Conservation (phyloP, 2,113 vertebrate species). For the Gyps fulvus region DNA sequence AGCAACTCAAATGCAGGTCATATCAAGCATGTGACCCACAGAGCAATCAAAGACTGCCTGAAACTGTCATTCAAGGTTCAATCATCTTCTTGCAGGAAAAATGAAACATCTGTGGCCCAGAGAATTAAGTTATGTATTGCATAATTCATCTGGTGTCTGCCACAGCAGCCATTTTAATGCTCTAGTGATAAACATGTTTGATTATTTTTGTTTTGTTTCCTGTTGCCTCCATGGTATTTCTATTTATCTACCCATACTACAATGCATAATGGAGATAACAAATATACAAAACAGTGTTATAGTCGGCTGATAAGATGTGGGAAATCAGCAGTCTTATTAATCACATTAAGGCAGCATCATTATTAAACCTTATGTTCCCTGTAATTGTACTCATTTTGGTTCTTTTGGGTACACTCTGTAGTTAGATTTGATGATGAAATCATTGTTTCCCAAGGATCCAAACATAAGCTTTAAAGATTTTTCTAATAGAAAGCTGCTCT, state of each 20-base stretch:
- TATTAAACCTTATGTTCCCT: not conserved
- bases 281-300: not conserved
- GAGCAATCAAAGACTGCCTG: constrained; percentile 66
- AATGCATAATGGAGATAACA: constrained; percentile 18
- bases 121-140: constrained; percentile 62
- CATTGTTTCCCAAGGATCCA: not conserved
- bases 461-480: not conserved
- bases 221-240: constrained; percentile 51
- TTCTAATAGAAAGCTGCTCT: not conserved
- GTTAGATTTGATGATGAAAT: not conserved
- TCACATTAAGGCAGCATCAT: not conserved
- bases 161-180: constrained; percentile 48
- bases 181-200: constrained; percentile 38
- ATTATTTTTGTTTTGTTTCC: constrained; percentile 66
- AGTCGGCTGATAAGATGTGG: constrained; percentile 27
- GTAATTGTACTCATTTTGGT: not conserved
- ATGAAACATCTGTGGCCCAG: constrained; percentile 65
- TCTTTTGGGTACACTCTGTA: not conserved
- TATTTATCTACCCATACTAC: constrained; percentile 47
- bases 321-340: constrained; percentile 47
- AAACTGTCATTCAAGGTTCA: constrained; percentile 66
- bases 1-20: constrained; percentile 66
- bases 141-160: constrained; percentile 68
- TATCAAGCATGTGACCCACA: constrained; percentile 51
- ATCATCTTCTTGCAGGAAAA: constrained; percentile 55